Evolutionary conservation across 2,888 invertebrate species (phyloP).

Genomic region (Agonopterix arenella): DNA sequence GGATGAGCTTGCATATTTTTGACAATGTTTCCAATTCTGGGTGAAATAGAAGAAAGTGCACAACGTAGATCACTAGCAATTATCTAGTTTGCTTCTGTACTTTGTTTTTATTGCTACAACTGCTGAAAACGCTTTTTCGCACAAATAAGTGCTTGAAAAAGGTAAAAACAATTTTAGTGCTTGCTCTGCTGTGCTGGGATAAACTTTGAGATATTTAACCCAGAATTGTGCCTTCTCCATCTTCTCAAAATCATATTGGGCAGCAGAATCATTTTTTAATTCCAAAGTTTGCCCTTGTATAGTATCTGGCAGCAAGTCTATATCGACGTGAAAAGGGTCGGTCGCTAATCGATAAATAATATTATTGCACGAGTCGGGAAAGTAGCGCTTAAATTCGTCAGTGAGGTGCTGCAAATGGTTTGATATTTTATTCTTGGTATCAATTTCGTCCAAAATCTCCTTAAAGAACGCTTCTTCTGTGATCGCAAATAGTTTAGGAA

Average conservation of each 20-base stretch:
- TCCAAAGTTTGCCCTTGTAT: constrained; percentile 13
- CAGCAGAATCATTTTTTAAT: constrained; percentile 14
- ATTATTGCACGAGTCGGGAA: constrained; percentile 11
- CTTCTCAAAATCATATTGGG: constrained; percentile 11
- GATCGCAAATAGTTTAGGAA: too few relatives aligned
- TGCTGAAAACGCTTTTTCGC: constrained; percentile 13
- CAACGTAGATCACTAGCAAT: constrained; percentile 11
- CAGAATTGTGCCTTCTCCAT: constrained; percentile 12
- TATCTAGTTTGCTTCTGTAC: constrained; percentile 11
- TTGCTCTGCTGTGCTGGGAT: constrained; percentile 11
- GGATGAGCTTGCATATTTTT: constrained; percentile 14
- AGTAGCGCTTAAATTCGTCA: constrained; percentile 11
- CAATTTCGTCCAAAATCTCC: too few relatives aligned
- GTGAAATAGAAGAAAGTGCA: constrained; percentile 12
- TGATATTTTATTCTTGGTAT: too few relatives aligned
- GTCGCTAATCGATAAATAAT: constrained; percentile 11
- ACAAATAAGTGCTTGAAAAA: constrained; percentile 7
- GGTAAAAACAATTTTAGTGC: constrained; percentile 14
- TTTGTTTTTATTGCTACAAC: constrained; percentile 14
- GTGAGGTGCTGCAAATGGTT: too few relatives aligned
- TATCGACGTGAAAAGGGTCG: constrained; percentile 12
- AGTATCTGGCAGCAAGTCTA: constrained; percentile 10
- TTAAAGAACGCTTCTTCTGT: too few relatives aligned
- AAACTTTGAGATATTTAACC: constrained; percentile 15
- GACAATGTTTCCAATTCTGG: constrained; percentile 12